These are phyloP conservation scores for Galaxias olidus DNA, from an alignment of 2,797 vertebrate species.

Conservation along the genomic window DNA sequence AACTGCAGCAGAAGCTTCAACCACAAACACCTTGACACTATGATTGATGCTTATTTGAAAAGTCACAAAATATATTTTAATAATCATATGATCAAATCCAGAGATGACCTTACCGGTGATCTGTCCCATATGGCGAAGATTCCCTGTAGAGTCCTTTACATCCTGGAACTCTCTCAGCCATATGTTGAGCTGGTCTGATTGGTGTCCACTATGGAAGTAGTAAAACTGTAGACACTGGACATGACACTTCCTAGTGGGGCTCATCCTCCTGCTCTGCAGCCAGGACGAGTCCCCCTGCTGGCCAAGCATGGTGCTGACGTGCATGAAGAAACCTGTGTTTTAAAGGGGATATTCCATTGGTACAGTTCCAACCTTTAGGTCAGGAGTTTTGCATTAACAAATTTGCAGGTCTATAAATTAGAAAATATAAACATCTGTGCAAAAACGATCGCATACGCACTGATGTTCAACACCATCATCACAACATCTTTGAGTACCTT, in stretches of 20 bases:
- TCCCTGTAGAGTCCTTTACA: slow-evolving; percentile 21
- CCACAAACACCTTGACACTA: background rate
- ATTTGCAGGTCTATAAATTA: background rate
- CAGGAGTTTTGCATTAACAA: no score
- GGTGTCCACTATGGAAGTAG: slow-evolving; percentile 70
- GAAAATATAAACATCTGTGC: background rate
- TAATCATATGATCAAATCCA: background rate
- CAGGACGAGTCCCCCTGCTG: slow-evolving; percentile 42
- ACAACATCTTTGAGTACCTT: background rate
- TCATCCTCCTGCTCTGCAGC: slow-evolving; percentile 71
- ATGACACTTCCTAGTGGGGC: slow-evolving; percentile 69
- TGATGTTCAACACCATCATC: background rate
- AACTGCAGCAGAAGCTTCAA: no score
- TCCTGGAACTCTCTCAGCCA: slow-evolving; percentile 68
- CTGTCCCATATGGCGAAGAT: slow-evolving; percentile 24
- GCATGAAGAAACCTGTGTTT: slow-evolving; percentile 76
- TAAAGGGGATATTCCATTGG: no score
- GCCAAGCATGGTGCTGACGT: slow-evolving; percentile 61
- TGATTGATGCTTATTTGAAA: background rate
- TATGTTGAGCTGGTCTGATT: slow-evolving; percentile 65
- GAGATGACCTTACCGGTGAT: slow-evolving; percentile 26
- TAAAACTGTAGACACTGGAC: slow-evolving; percentile 82
- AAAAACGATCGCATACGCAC: background rate
- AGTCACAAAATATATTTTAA: background rate
- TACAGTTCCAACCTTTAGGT: no score